Conservation (phyloP, 2,797 vertebrate species). For the Morus bassanus region DNA sequence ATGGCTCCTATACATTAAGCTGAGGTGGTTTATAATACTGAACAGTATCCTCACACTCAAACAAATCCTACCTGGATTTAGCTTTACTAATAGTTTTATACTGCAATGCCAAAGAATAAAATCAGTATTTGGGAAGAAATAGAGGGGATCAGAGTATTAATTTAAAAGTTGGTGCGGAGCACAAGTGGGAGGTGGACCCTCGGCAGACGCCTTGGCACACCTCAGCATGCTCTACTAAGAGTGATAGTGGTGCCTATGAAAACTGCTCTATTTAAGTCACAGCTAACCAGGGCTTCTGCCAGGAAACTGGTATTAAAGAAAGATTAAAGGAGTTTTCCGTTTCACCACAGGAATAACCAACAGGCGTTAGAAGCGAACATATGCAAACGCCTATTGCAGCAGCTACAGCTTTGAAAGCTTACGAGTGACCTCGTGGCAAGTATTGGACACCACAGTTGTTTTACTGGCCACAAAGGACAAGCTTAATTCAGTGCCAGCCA, state of each 20-base stretch:
- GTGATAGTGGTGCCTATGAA: background rate
- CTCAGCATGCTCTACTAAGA: background rate
- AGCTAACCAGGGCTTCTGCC: background rate
- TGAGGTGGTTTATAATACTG: background rate
- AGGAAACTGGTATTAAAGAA: background rate
- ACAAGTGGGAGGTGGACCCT: background rate
- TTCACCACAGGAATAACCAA: background rate
- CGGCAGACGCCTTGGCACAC: background rate
- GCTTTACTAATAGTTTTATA: background rate
- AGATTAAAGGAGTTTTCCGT: background rate
- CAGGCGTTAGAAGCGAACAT: background rate
- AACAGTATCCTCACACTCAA: background rate
- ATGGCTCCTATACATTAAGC: background rate
- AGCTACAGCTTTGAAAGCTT: background rate
- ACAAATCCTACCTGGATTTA: background rate
- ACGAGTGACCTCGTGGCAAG: background rate
- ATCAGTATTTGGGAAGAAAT: background rate
- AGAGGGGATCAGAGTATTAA: background rate
- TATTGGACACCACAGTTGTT: background rate
- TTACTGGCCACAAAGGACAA: background rate
- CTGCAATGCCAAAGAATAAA: background rate
- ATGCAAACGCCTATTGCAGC: background rate
- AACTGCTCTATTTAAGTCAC: background rate
- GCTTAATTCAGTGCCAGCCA: background rate
- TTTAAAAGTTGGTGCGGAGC: background rate